Conservation (phyloP, 2,113 vertebrate species). For the Arizona elegans region DNA sequence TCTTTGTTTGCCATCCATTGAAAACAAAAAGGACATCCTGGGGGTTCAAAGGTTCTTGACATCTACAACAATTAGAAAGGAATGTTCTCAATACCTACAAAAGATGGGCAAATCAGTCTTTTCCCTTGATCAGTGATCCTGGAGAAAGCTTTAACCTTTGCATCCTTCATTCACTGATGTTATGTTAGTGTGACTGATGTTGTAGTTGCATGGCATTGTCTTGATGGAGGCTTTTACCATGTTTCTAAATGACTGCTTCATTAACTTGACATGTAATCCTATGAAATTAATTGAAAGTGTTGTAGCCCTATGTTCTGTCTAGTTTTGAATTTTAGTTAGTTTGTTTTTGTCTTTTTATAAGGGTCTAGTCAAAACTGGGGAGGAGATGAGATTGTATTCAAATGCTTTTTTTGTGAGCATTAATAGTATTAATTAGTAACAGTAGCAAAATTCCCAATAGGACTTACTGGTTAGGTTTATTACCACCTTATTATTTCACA, state of each 20-base stretch:
- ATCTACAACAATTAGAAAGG: background rate
- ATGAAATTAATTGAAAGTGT: background rate
- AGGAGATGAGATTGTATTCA: background rate
- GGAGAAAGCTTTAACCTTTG: background rate
- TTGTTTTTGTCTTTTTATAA: background rate
- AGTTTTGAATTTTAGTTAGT: background rate
- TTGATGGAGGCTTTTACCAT: background rate
- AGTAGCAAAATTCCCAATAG: background rate
- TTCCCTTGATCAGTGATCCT: background rate
- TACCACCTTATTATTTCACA: background rate
- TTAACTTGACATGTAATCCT: background rate
- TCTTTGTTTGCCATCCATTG: background rate
- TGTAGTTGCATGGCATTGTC: background rate
- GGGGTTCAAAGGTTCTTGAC: background rate
- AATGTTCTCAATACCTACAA: background rate
- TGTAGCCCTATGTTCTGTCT: background rate
- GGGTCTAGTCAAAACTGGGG: background rate
- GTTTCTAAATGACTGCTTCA: background rate
- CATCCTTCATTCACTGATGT: background rate
- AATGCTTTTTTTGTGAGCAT: background rate
- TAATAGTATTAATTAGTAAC: background rate
- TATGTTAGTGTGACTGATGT: background rate
- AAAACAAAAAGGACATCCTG: background rate
- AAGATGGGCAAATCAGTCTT: background rate
- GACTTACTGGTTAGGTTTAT: background rate